Conservation (phyloP, 2,113 vertebrate species). For the Hippocampus mohnikei region DNA sequence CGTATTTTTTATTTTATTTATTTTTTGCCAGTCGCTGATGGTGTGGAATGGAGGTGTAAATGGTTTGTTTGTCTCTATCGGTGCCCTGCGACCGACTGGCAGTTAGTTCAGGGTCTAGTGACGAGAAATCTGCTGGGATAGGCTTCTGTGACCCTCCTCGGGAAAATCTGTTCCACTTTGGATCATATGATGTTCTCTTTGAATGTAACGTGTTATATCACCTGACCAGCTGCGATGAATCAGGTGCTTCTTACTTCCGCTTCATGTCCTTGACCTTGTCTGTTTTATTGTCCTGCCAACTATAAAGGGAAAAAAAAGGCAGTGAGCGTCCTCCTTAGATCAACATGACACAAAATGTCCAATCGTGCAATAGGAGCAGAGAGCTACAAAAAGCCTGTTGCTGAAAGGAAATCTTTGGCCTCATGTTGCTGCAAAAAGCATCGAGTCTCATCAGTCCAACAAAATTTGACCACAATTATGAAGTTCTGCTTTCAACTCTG, state of each 20-base stretch:
- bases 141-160: too few species aligned
- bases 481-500: not conserved
- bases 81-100: too few species aligned
- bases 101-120: too few species aligned
- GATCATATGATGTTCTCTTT: too few species aligned
- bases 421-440: not conserved
- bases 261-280: not conserved
- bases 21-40: too few species aligned
- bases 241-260: not conserved
- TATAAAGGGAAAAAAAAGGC: not conserved
- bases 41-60: too few species aligned
- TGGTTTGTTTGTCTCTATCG: too few species aligned
- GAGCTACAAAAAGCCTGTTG: not conserved
- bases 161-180: too few species aligned
- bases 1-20: too few species aligned
- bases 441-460: not conserved
- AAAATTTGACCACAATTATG: not conserved
- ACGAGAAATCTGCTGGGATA: too few species aligned
- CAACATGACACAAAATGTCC: not conserved
- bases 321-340: not conserved
- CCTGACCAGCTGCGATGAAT: not conserved
- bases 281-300: not conserved
- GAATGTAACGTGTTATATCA: too few species aligned
- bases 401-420: not conserved
- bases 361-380: not conserved